Evolutionary conservation across 2,797 vertebrate species (phyloP), one percentile per base, ranked within the genome.

Genomic region (Schizothorax lantsangensis): DNA sequence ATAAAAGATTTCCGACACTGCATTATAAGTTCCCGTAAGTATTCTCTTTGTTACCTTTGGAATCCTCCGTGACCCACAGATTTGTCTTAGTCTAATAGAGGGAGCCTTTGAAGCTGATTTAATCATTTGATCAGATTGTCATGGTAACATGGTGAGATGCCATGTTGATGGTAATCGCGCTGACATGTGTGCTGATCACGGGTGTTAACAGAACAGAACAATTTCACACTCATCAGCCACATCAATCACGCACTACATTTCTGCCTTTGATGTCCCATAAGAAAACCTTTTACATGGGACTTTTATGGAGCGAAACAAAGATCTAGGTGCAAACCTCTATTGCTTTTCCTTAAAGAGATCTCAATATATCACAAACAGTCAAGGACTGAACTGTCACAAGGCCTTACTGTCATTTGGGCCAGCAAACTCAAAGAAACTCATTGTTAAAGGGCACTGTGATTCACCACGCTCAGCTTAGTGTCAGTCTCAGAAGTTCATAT

Each of bases 221-320:
- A 90, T 91, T 90, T 90, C 90, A 88, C 84, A 85, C 89, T 84
- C 62, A 88, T 88, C 81, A 88, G 52, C 57, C 84, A 84, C 84
- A 84, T 85, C 79, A 89, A 79, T 86, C 73, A 64, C 33, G 7
- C 52, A 88, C 52, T 5, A 82, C 19, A 69, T 52, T 69, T 33
- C 69, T 21, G 36, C 77, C 85, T 88, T 81, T 87, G 85, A 89
- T 88, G 87, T 84, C 40, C 26, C 40, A 78, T 19, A 85, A 83
- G 40, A 83, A 75, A 79, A 84, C 40, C 72, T 47, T 40, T 80
- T 84, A 69, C 69, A 88, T 68, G 49, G 10, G 52, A 86, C 49
- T 47, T 57, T 62, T 81, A 36, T n/a, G 10, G 33, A 59, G 14
- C 19, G 0, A 64, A 74, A 86, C n/a, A 40, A 47, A 85, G 43